Base-by-base conservation (phyloP, 30 jellyfish, hydroid and myxozoan genomes). In the Mastigias papua region DNA sequence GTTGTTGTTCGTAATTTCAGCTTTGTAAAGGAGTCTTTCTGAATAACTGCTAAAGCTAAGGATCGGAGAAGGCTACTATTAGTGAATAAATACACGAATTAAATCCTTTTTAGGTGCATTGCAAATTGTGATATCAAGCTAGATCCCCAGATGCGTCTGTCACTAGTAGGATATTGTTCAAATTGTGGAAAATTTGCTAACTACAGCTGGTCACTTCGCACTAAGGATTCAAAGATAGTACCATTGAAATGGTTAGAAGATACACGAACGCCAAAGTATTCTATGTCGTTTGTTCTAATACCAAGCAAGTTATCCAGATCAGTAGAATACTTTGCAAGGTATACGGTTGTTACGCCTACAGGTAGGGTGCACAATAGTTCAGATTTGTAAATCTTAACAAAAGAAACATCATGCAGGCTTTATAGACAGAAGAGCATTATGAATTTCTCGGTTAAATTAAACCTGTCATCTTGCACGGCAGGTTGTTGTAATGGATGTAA, bases 141-240 rank as follows among this genome's bases (percentile, higher is more conserved):
- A 22, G 93, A 84, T 48, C 86, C 93, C 54, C 80, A 48, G 64
- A 84, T 79, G 23, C 82, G 93, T 13, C 35, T 84, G 58, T 50
- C 87, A n/a, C 70, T 84, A 0, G 29, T 71, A 26, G 93, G 93
- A 60, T n/a, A 25, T 11, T 84, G 93, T 29, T 17, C 26, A 19
- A 50, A 54, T 2, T 84, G 93, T 72, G 93, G 87, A 19, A 60
- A 60, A 0, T 60, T 42, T 50, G 66, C 27, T 9, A 16, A 21
- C 19, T 84, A 84, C 48, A 51, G 33, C 26, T 84, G 93, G 93
- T 20, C 37, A 26, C 87, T 84, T 5, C 27, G 16, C 64, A 61
- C 63, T 11, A 30, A 34, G 17, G 63, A 42, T 26, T 42, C 76
- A 15, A 48, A 30, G 49, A 27, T 20, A 1, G 89, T 78, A 20